These are phyloP conservation scores for Gobio gobio DNA, from an alignment of 2,113 vertebrate species.

Conservation along the genomic window DNA sequence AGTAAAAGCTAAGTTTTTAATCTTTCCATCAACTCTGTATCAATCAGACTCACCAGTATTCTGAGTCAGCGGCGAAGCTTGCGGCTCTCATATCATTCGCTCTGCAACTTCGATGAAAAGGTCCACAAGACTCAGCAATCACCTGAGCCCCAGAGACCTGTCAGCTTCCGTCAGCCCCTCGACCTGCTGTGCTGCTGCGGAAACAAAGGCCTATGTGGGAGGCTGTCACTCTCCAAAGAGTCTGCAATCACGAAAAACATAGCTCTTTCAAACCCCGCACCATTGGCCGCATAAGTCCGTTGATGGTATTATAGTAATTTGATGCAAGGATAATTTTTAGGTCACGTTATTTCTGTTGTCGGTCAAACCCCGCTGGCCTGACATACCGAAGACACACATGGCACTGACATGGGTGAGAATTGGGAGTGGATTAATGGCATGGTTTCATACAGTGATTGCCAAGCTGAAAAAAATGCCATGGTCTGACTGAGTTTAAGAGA, in stretches of 20 bases:
- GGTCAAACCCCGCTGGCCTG: neutral
- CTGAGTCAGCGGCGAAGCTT: neutral
- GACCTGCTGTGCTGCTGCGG: constrained; percentile 33
- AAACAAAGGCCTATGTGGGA: constrained; percentile 45
- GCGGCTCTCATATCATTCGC: constrained; percentile 26
- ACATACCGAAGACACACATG: neutral
- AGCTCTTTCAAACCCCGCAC: neutral
- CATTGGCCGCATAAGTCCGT: neutral
- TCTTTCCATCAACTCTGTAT: constrained; percentile 31
- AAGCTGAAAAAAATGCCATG: constrained; percentile 20
- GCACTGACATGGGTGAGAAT: constrained; percentile 18
- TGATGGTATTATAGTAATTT: constrained; percentile 35
- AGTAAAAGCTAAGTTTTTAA: constrained; percentile 12
- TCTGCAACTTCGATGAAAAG: constrained; percentile 10
- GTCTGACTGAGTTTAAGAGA: constrained; percentile 37
- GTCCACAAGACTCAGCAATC: constrained; percentile 7
- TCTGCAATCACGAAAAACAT: constrained; percentile 35
- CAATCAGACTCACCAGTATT: constrained; percentile 20
- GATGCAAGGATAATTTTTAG: constrained; percentile 37
- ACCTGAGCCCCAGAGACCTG: constrained; percentile 40
- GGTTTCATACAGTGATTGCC: neutral
- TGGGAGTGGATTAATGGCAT: constrained; percentile 19
- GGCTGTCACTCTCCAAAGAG: constrained; percentile 18
- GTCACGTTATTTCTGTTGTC: constrained; percentile 32
- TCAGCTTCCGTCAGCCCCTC: constrained; percentile 29